Percentiles rank a stretch among this genome's conserved stretches.
phyloP scores from a whole-genome alignment of 2,888 invertebrate species.

The Chaetogeoica ovagalla region DNA sequence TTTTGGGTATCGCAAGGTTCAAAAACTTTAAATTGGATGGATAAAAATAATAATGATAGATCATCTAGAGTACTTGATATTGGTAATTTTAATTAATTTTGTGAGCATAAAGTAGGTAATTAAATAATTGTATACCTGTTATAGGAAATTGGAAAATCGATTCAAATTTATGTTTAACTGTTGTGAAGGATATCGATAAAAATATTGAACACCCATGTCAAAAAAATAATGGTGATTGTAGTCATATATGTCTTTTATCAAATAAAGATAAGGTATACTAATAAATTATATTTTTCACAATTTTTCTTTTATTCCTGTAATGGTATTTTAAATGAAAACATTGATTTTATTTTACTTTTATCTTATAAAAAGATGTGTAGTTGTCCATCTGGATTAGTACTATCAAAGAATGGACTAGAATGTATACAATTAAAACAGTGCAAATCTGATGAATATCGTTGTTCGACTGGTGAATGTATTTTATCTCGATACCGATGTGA shows the following conservation, averaged over 20 bases:
- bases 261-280: conserved; percentile 55
- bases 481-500: conserved; percentile 61
- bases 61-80: conserved; percentile 60
- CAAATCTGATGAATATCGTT: conserved; percentile 66
- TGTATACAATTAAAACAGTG: conserved; percentile 54
- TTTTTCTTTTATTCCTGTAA: neutral
- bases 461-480: conserved; percentile 61
- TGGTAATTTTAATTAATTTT: conserved; percentile 57
- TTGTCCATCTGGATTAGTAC: conserved; percentile 71
- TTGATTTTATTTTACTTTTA: conserved; percentile 28
- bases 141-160: conserved; percentile 27
- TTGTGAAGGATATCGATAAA: conserved; percentile 14
- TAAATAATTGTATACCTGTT: conserved; percentile 44
- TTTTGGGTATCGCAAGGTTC: conserved; percentile 72
- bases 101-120: neutral
- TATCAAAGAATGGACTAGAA: conserved; percentile 58
- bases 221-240: conserved; percentile 68
- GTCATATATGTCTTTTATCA: conserved; percentile 69
- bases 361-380: conserved; percentile 60
- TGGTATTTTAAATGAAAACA: neutral
- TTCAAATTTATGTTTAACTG: conserved; percentile 36
- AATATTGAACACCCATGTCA: conserved; percentile 65
- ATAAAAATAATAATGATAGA: conserved; percentile 61
- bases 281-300: neutral
- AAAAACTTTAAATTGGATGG: conserved; percentile 66